These are phyloP conservation scores for Stratiolaelaps scimitus DNA, from an alignment of 1,140 invertebrate species.

Conservation along the genomic window DNA sequence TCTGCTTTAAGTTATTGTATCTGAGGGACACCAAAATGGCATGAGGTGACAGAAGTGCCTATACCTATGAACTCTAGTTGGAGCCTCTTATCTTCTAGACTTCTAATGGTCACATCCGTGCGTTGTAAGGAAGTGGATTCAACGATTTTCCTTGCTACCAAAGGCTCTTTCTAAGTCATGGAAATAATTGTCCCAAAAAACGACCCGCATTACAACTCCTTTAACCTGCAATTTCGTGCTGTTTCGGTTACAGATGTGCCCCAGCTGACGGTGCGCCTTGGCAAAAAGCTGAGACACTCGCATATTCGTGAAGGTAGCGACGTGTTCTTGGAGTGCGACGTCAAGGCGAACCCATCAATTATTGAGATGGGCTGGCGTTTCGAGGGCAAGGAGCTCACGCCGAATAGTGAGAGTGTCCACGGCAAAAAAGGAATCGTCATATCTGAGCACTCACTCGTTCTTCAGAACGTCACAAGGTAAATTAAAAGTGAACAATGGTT, in stretches of 20 bases:
- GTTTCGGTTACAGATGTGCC: conserved; percentile 35
- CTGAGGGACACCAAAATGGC: too few relatives aligned
- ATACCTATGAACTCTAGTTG: too few relatives aligned
- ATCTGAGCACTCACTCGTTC: conserved; percentile 57
- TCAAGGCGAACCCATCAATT: conserved; percentile 67
- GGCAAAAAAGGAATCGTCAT: conserved; percentile 57
- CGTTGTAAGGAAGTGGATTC: too few relatives aligned
- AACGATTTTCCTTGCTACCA: too few relatives aligned
- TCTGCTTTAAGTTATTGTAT: too few relatives aligned
- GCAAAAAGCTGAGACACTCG: conserved; percentile 37
- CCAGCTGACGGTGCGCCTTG: conserved; percentile 36
- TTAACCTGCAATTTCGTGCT: too few relatives aligned
- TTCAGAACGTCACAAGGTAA: conserved; percentile 39
- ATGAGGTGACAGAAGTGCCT: too few relatives aligned
- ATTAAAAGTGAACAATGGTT: conserved; percentile 48
- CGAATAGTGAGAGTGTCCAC: conserved; percentile 49
- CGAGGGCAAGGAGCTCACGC: conserved; percentile 57
- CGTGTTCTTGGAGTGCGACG: conserved; percentile 78
- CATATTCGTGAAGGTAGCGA: conserved; percentile 55
- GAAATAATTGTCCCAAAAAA: too few relatives aligned
- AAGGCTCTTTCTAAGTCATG: too few relatives aligned
- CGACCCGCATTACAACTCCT: too few relatives aligned
- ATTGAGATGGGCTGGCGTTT: conserved; percentile 70
- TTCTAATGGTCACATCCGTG: too few relatives aligned
- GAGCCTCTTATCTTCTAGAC: too few relatives aligned